These are phyloP conservation scores for Chrysomela aeneicollis DNA, from an alignment of 2,888 invertebrate species.

Conservation along the genomic window DNA sequence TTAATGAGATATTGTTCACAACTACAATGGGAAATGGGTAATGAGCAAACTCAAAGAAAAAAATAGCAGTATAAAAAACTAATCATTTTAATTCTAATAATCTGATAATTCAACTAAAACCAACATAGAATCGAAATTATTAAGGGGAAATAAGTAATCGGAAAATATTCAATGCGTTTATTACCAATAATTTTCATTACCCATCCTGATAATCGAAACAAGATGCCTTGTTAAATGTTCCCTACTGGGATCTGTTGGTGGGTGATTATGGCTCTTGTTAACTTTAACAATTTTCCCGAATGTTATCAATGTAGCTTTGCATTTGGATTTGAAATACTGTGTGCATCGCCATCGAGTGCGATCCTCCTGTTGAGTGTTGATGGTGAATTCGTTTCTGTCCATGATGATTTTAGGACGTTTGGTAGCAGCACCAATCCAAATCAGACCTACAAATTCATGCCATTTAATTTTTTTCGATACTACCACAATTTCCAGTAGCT, in stretches of 20 bases:
- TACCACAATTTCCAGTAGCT: no score
- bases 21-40: no score
- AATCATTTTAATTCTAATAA: no score
- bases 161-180: no score
- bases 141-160: no score
- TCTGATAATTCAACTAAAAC: no score
- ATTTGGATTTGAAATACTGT: conserved; percentile 42
- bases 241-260: conserved; percentile 23
- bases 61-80: no score
- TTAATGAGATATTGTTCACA: no score
- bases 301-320: conserved; percentile 39
- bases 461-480: no score
- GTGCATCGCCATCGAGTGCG: conserved; percentile 46
- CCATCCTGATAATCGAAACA: conserved; percentile 36
- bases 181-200: conserved; percentile 3
- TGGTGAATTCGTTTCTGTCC: conserved; percentile 43
- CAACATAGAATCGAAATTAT: no score
- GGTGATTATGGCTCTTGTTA: conserved; percentile 42
- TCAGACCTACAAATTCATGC: conserved; percentile 32
- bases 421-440: conserved; percentile 35
- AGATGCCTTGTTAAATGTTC: conserved; percentile 31
- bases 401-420: conserved; percentile 45
- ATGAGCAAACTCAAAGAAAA: no score
- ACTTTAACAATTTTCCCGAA: conserved; percentile 40
- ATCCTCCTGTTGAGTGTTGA: conserved; percentile 33